These are phyloP conservation scores for Regulus satrapa DNA, from an alignment of 2,113 vertebrate species.

Conservation along the genomic window DNA sequence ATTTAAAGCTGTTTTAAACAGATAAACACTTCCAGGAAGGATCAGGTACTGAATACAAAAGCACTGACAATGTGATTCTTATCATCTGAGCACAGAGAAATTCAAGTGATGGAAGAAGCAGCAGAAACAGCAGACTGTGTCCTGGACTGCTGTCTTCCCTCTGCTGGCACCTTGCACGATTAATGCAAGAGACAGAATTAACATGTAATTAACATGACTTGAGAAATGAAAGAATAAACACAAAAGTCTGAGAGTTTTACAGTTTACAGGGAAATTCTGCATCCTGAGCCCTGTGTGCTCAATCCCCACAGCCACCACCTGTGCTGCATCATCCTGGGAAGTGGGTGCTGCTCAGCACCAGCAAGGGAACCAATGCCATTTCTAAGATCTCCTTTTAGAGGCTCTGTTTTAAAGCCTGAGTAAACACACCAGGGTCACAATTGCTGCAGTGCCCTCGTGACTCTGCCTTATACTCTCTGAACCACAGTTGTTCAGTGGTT, in stretches of 20 bases:
- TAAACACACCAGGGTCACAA: neutral
- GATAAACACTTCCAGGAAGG: constrained; percentile 22
- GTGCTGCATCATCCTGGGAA: neutral
- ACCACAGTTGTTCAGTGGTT: neutral
- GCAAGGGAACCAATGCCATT: neutral
- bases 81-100: neutral
- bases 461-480: neutral
- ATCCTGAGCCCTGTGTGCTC: neutral
- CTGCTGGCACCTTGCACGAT: neutral
- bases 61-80: neutral
- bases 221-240: neutral
- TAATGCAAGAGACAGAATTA: neutral
- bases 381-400: neutral
- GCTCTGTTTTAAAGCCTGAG: neutral
- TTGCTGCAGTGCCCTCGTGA: neutral
- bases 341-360: neutral
- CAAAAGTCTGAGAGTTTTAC: neutral
- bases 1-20: constrained; percentile 23
- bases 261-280: neutral
- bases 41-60: neutral
- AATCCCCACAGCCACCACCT: neutral
- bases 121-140: neutral
- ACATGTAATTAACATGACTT: neutral
- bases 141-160: neutral
- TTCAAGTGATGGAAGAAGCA: neutral